Conservation (phyloP, 2,888 invertebrate species). For the Lottia gigantea region DNA sequence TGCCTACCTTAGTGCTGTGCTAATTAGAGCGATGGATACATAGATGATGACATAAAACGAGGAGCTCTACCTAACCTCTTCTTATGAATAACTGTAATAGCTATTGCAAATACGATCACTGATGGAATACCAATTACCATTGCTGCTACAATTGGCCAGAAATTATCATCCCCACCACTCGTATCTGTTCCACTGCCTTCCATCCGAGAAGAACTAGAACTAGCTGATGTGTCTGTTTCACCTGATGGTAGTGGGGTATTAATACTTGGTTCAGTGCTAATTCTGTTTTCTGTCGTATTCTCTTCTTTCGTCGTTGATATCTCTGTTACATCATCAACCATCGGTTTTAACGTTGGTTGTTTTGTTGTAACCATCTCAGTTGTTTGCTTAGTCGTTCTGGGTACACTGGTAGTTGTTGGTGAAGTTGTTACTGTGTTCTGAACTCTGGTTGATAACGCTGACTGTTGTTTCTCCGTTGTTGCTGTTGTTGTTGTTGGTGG, state of each 20-base stretch:
- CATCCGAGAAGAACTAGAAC: background rate
- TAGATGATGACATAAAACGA: slow-evolving; percentile 22
- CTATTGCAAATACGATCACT: slow-evolving; percentile 40
- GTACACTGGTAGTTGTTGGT: background rate
- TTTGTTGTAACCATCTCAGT: background rate
- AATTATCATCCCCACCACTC: slow-evolving; percentile 13
- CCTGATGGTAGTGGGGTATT: slow-evolving; percentile 5
- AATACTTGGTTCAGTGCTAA: background rate
- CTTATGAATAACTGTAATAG: slow-evolving; percentile 38
- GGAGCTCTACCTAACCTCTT: slow-evolving; percentile 32
- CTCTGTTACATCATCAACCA: background rate
- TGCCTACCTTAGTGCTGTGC: slow-evolving; percentile 13
- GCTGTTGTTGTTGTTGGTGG: too few relatives aligned
- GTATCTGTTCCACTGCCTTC: slow-evolving; percentile 3
- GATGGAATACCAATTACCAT: slow-evolving; percentile 43
- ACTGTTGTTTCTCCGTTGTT: background rate
- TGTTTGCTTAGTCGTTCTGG: background rate
- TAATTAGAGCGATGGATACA: slow-evolving; percentile 26
- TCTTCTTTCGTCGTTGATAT: background rate
- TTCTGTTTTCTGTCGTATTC: background rate
- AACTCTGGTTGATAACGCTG: background rate
- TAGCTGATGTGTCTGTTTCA: background rate
- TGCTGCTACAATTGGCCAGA: slow-evolving; percentile 41
- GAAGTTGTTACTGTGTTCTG: background rate
- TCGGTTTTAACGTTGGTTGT: background rate